Base-by-base conservation (phyloP, 2,888 invertebrate genomes). In the Anthoptus insignis region DNA sequence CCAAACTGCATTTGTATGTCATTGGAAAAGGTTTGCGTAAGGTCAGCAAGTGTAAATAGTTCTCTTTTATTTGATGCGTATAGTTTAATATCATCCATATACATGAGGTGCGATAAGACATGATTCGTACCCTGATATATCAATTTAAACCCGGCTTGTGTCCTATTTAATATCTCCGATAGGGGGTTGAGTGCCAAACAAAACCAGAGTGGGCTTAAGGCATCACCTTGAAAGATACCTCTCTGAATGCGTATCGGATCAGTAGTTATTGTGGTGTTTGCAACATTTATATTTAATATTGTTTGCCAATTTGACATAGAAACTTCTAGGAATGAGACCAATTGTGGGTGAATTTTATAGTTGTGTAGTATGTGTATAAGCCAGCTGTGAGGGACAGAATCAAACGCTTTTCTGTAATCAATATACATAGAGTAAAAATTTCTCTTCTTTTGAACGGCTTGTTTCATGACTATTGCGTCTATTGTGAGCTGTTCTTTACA, bases 341-440 rank as follows among this genome's bases (percentile, higher is more conserved):
- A 16, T 39, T 39, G n/a, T 4, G 39, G 39, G 8, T 39, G 39
- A n/a, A 14, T 39, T 39, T 39, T 39, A 14, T 39, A 39, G 16
- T 14, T 6, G 14, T 39, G 6, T 39, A 39, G 8, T 3, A 39
- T 16, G 16, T 14, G 8, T 39, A 39, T 14, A 2, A 39, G 16
- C 39, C 39, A 39, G 39, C 39, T 39, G 8, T 39, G 39, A 39
- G 39, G 16, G 2, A 39, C 39, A 6, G 39, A 39, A 14, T 39
- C 39, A 14, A 39, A 39, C n/a, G 39, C 39, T 39, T 39, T 39
- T 39, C 3, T 39, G 14, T 39, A 39, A 39, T 39, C 39, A 39
- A 39, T 39, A 16, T 14, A 39, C 16, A 39, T 39, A 16, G 39
- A 14, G 16, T 39, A 4, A 39, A 39, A 14, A 39, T 39, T 74